Conservation (phyloP, 2,888 invertebrate species). For the Panzeria rudis region DNA sequence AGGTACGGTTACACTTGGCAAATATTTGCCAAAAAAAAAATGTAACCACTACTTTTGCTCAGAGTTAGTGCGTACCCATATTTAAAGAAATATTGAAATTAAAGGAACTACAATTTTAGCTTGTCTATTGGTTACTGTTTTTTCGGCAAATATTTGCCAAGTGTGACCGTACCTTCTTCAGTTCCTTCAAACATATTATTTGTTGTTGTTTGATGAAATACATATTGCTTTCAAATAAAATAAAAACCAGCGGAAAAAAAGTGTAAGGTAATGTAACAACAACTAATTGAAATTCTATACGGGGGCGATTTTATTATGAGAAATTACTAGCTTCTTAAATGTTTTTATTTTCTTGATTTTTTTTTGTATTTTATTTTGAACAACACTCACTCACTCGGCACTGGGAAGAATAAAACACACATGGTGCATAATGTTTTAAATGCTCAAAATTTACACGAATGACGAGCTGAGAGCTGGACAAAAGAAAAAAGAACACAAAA, state of each 20-base stretch:
- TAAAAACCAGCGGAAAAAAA: conserved; percentile 51
- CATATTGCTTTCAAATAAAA: conserved; percentile 34
- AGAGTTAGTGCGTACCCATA: too few species aligned
- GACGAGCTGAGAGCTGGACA: neutral
- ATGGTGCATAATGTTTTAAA: conserved; percentile 40
- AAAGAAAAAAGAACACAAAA: conserved; percentile 33
- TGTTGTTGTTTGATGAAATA: conserved; percentile 57
- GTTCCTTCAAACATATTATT: conserved; percentile 34
- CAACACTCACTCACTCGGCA: conserved; percentile 15
- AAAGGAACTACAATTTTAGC: too few species aligned
- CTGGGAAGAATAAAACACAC: conserved; percentile 3
- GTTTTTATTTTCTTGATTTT: conserved; percentile 49
- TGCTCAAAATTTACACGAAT: conserved; percentile 57
- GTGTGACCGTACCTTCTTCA: too few species aligned
- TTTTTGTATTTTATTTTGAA: neutral
- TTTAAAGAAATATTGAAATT: too few species aligned
- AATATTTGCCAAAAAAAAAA: too few species aligned
- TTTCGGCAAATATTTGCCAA: too few species aligned
- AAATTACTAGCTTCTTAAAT: conserved; percentile 78
- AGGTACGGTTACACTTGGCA: too few species aligned
- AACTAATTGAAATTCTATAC: conserved; percentile 83
- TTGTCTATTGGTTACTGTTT: too few species aligned
- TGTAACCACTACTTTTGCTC: too few species aligned
- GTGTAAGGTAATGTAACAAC: conserved; percentile 63
- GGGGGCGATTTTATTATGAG: conserved; percentile 83